Evolutionary conservation across 2,113 vertebrate species (phyloP), one percentile per base, ranked within the genome.

Genomic region (Xiphorhynchus elegans): DNA sequence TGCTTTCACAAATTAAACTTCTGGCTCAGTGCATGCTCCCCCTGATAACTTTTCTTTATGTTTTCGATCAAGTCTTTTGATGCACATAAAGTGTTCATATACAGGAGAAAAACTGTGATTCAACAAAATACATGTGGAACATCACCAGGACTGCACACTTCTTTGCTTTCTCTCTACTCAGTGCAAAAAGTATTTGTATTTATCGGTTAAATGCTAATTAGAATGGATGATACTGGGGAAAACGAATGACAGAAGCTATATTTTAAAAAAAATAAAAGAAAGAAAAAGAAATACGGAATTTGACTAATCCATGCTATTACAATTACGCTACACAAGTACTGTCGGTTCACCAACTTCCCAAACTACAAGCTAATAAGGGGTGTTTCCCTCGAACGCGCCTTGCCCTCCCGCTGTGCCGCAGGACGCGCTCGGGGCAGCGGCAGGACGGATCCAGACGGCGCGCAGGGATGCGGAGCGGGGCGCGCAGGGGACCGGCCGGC

Each of bases 351-450:
- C 10, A 37, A 9, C 44, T 69, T 62, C 9, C 2, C 66, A 21
- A 31, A 6, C 23, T 10, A 10, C 0, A 3, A 14, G 9, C 6
- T 2, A 17, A 8, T 0, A 59, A 2, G 7, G 11, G 8, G 3
- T 2, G 1, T 11, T 66, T 26, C 2, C 53, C 82, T 3, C 28
- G 1, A 2, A 8, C 9, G 28, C 28, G 13, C 62, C 46, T 1
- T 0, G 6, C 0, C 3, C 35, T 1, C 59, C 82, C 0, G 33
- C 2, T 1, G 40, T 0, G 66, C 56, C 6, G 40, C 83, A 4
- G 2, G 56, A 21, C 17, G 66, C 74, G 1, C 52, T 6, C 1
- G 33, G 13, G 12, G 11, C 29, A 17, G 5, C 40, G 18, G 9
- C 87, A 0, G 69, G 18, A 1, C 17, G 17, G 3, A 18, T 29